A percentile compares a stretch with the other conserved stretches of the same genome.
Conservation (phyloP, 2,113 vertebrate genomes). For the Heptranchias perlo region DNA sequence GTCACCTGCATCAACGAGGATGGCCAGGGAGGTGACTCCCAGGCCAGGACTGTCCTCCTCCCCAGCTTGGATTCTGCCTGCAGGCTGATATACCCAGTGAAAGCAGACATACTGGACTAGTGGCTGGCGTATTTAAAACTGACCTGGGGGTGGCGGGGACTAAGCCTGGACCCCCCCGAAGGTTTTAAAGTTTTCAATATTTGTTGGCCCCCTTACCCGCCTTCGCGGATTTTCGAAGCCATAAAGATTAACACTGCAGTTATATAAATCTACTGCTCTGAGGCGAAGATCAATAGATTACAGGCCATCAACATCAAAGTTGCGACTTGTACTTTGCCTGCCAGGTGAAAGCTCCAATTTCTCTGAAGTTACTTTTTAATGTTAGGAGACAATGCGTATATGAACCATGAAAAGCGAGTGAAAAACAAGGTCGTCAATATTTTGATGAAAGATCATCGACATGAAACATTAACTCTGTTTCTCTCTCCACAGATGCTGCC, state of each 20-base stretch:
- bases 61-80: no score
- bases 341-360: neutral
- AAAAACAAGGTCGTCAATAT: neutral
- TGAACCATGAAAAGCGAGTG: neutral
- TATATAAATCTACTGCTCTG: neutral
- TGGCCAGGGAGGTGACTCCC: no score
- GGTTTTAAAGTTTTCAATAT: neutral
- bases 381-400: neutral
- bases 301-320: neutral
- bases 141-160: no score
- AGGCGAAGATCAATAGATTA: neutral
- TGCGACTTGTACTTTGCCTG: neutral
- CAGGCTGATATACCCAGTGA: no score
- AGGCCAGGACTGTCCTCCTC: no score
- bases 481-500: no score
- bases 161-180: neutral
- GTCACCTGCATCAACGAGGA: neutral
- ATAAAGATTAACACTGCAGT: neutral
- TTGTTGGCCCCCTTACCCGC: neutral
- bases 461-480: no score
- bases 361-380: neutral
- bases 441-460: no score
- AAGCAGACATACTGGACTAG: no score
- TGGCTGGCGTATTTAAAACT: no score
- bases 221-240: neutral